Evolutionary conservation across 2,113 vertebrate genomes (phyloP), one percentile per base, ranked within the genome.

Genomic region (Sitta europaea): DNA sequence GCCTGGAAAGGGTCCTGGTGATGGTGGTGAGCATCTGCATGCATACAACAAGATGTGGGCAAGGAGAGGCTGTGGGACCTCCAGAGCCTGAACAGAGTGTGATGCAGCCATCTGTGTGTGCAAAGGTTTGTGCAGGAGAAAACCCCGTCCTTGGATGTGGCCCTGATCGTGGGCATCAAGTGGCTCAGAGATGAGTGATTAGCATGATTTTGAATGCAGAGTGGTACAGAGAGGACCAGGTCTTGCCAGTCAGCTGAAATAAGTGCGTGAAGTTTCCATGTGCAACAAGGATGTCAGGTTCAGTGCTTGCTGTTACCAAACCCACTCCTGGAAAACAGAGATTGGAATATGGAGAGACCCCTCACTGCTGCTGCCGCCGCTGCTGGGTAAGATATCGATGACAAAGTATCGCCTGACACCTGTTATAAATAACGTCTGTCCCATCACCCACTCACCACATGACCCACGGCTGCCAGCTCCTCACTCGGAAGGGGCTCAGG

Each of bases 371-470:
- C 61, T 19, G 28, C 51, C 16, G 19, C 31, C 48, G 5, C 91
- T 77, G 80, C 80, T 1, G 45, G 92, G 27, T 90, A 74, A 76
- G 79, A 62, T 93, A 94, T 93, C 22, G 18, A 88, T 92, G 95
- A 88, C 91, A 88, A 94, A 97, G 92, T 95, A 50, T 77, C 7
- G 2, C 90, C 90, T 93, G 92, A 94, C 92, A 92, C 94, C 94
- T 90, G 95, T 94, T 95, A 93, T 90, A 95, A 95, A 95, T 96
- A 97, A 96, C 27, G 20, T 10, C 75, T 21, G 5, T 80, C 95
- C 95, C 75, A 83, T 88, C 96, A 94, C 79, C 91, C 92, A 48
- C 94, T 58, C 94, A 51, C 85, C 88, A 86, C 94, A 66, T 93
- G 92, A 95, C 86, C 94, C 67, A 19, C 40, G 87, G 88, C 92